Base-by-base conservation (phyloP, 2,888 invertebrate species). In the Coenonympha glycerion region DNA sequence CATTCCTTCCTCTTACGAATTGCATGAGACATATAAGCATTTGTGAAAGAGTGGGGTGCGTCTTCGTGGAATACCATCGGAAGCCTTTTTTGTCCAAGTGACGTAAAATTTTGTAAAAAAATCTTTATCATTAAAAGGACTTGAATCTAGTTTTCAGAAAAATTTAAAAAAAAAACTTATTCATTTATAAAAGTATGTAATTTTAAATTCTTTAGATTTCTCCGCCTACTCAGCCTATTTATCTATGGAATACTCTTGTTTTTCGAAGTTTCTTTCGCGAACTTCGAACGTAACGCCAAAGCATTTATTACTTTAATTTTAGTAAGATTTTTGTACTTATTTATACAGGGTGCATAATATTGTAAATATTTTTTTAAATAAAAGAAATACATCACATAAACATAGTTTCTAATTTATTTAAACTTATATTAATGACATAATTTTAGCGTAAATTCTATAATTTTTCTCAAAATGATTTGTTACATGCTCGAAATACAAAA, bases 271-370 rank as follows among this genome's bases (percentile, higher is more conserved):
- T 36, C 24, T 15, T 11, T 18, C 9, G 46, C 42, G 46, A 53
- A 47, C 47, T 52, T 42, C 39, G 46, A 44, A 49, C 53, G 24
- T 52, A 52, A 57, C 52, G 55, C 58, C 59, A 60, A 63, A 63
- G 64, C 61, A 63, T 63, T 62, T 62, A 60, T 42, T 45, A 52
- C 53, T 56, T 50, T 53, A 54, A 42, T 49, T 45, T 52, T 47
- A 13, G 6, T 15, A 22, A 22, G 13, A 15, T 24, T 37, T 39
- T 39, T 15, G 22, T 53, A 44, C 36, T 49, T 37, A 48, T 45
- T 47, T 47, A 55, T 56, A 63, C 56, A 61, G 60, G 53, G 55
- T 51, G 36, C 30, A 47, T 54, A 48, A 39, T 47, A 26, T 51
- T 44, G 31, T 34, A 50, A 49, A 51, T 55, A 53, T 45, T 40